phyloP scores from a whole-genome alignment of 1,140 invertebrate genomes.

The Aphidius ervi region DNA sequence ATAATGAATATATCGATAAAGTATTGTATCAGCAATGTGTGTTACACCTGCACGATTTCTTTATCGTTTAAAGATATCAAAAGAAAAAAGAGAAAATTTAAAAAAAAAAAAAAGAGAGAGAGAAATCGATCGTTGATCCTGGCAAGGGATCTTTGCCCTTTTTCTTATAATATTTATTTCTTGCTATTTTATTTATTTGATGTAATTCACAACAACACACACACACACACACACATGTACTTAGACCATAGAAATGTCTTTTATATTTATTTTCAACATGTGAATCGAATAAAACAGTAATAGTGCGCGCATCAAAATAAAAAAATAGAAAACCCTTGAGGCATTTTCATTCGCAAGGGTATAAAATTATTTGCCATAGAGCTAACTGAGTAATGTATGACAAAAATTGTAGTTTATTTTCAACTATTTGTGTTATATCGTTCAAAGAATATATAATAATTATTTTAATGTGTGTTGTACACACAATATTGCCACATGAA shows the following conservation, averaged over 20 bases:
- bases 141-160: neutral
- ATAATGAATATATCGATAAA: too few relatives aligned
- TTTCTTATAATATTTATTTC: neutral
- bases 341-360: too few relatives aligned
- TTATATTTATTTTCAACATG: neutral
- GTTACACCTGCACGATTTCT: conserved; percentile 17
- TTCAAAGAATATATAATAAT: too few relatives aligned
- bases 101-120: neutral
- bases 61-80: conserved; percentile 13
- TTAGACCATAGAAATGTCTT: neutral
- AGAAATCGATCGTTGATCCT: conserved; percentile 19
- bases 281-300: neutral
- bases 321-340: too few relatives aligned
- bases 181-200: neutral
- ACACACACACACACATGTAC: neutral
- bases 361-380: too few relatives aligned
- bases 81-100: neutral
- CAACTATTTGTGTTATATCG: too few relatives aligned
- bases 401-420: too few relatives aligned
- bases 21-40: conserved; percentile 14
- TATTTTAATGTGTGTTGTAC: too few relatives aligned
- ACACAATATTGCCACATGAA: neutral
- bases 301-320: too few relatives aligned
- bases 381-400: too few relatives aligned
- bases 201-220: neutral